phyloP scores from a whole-genome alignment of 2,797 vertebrate species.

The Champsocephalus gunnari region DNA sequence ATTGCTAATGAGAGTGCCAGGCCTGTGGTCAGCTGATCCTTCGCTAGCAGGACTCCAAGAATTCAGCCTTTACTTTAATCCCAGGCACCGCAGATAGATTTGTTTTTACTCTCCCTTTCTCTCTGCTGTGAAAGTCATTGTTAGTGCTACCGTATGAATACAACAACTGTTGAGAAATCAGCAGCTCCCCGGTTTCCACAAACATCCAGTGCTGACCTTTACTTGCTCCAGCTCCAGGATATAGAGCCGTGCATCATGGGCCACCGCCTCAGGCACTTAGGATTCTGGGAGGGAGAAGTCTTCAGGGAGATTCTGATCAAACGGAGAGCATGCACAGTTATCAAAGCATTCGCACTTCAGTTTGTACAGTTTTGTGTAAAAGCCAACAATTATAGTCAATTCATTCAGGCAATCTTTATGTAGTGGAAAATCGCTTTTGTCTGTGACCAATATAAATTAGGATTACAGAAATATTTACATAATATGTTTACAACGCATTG shows the following conservation, averaged over 20 bases:
- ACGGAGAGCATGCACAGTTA: conserved; percentile 70
- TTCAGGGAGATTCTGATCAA: conserved; percentile 78
- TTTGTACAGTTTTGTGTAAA: conserved; percentile 75
- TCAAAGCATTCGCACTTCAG: conserved; percentile 77
- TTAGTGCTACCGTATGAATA: conserved; percentile 61
- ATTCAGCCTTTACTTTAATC: conserved; percentile 51
- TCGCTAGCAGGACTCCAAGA: conserved; percentile 46
- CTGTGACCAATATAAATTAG: conserved; percentile 10
- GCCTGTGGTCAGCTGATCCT: conserved; percentile 49
- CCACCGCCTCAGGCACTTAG: conserved; percentile 77
- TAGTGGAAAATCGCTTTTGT: conserved; percentile 23
- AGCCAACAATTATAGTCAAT: conserved; percentile 62
- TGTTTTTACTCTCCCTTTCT: conserved; percentile 27
- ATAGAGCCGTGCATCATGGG: conserved; percentile 78
- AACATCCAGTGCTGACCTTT: conserved; percentile 82
- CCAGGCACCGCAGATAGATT: conserved; percentile 22
- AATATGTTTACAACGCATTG: background rate
- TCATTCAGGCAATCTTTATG: conserved; percentile 45
- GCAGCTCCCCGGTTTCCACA: conserved; percentile 72
- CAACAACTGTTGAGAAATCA: conserved; percentile 73
- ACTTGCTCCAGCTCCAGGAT: conserved; percentile 76
- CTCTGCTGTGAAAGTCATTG: conserved; percentile 66
- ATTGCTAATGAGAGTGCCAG: conserved; percentile 65
- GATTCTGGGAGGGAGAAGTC: conserved; percentile 74
- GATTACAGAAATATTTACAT: conserved; percentile 3